Base-by-base conservation (phyloP, 2,888 invertebrate species). In the Bombylius discolor region DNA sequence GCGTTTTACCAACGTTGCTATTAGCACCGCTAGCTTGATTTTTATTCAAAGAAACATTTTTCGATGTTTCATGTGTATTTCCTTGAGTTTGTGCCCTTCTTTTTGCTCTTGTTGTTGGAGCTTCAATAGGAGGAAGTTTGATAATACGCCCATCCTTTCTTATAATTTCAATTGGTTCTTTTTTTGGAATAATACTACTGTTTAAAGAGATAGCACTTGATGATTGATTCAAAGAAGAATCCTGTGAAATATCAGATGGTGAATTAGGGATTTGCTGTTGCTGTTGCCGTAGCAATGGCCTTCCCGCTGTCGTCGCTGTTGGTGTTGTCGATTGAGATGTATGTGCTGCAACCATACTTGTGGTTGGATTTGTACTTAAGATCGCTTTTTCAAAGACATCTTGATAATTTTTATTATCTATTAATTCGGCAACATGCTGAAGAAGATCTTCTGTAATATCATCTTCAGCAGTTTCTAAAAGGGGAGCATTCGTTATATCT, bases 61-160 rank as follows among this genome's bases (percentile, higher is more conserved):
- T 47, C 42, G 51, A 13, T 7, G 45, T 9, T 49, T 34, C 36
- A 44, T 56, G 47, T 48, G 56, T 31, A 2, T 56, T 51, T 1
- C 71, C 66, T 34, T 67, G 65, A 45, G 64, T 64, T 60, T 80
- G 79, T 57, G 76, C 81, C 60, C 81, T 79, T 13, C 81, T 75
- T 67, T 86, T 84, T 31, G 88, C 85, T 47, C 89, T 77, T 0
- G 89, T 89, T 3, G 89, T 85, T 9, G 89, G 89, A 32, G 89
- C 84, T 71, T 89, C 89, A 55, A 89, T 87, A 0, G 89, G 89
- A 13, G 89, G 89, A 59, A 89, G 73, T 0, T 85, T 85, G 53
- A 89, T 85, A 46, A 89, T 79, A 42, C 87, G 78, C 1, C 88
- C 88, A 68, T 87, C 86, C 31, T 82, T 79, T 31, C 87, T 76